phyloP scores from a whole-genome alignment of 1,140 invertebrate genomes.

The Chrysoperla carnea region DNA sequence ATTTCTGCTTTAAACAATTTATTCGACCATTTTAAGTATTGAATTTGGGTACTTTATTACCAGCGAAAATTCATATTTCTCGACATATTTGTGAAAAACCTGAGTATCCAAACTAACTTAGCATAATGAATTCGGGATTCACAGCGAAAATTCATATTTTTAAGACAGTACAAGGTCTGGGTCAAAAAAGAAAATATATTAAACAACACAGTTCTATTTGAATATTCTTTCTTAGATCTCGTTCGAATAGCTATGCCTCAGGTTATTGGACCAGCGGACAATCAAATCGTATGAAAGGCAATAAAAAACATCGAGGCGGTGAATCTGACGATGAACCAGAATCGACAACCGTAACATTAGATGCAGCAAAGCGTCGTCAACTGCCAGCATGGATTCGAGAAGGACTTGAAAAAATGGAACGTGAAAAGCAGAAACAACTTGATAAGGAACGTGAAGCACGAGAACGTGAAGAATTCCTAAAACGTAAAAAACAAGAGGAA shows the following conservation, averaged over 20 bases:
- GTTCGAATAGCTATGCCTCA: constrained; percentile 1
- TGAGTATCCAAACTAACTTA: too few species aligned
- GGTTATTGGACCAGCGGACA: constrained; percentile 25
- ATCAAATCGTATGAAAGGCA: constrained; percentile 18
- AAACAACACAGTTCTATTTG: too few species aligned
- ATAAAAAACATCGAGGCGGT: constrained; percentile 14
- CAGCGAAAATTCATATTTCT: too few species aligned
- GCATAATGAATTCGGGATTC: too few species aligned
- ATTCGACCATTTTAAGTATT: too few species aligned
- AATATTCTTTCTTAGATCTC: too few species aligned
- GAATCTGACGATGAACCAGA: constrained; percentile 1
- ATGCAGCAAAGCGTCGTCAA: constrained; percentile 78
- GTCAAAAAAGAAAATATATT: too few species aligned
- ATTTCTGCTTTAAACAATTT: too few species aligned
- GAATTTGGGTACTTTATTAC: too few species aligned
- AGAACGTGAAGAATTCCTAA: constrained; percentile 38
- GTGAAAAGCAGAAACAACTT: constrained; percentile 78
- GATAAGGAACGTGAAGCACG: constrained; percentile 55
- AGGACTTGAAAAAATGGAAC: constrained; percentile 91
- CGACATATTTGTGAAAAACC: too few species aligned
- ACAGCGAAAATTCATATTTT: too few species aligned
- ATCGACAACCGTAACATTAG: constrained; percentile 28
- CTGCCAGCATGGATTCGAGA: constrained; percentile 92
- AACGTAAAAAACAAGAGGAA: constrained; percentile 40
- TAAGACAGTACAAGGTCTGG: too few species aligned